phyloP scores from a whole-genome alignment of 2,113 vertebrate species.

The Pyxicephalus adspersus region DNA sequence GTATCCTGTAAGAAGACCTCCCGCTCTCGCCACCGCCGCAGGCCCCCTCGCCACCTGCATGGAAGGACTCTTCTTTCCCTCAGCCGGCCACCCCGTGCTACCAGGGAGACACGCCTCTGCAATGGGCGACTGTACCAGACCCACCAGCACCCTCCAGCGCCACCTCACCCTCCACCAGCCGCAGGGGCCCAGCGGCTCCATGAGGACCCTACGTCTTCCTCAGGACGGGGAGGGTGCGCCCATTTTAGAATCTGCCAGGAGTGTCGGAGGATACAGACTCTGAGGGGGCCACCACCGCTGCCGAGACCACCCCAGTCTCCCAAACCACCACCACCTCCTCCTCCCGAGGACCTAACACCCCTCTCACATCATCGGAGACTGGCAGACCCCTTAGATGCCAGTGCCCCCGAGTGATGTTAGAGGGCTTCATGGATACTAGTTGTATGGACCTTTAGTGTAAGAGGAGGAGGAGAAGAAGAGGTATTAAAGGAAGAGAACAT shows the following conservation, averaged over 20 bases:
- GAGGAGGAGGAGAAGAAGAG: constrained; percentile 26
- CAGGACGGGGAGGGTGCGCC: constrained; percentile 65
- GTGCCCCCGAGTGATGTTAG: constrained; percentile 37
- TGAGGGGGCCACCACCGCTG: constrained; percentile 70
- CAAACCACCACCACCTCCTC: constrained; percentile 41
- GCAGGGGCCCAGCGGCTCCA: constrained; percentile 84
- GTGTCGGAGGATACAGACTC: constrained; percentile 87
- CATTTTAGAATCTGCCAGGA: constrained; percentile 80
- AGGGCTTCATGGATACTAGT: not conserved
- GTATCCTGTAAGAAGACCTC: constrained; percentile 88
- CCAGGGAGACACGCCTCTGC: constrained; percentile 85
- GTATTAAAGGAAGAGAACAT: constrained; percentile 11
- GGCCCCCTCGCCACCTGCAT: constrained; percentile 63
- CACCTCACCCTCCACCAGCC: constrained; percentile 67
- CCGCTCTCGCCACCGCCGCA: constrained; percentile 78
- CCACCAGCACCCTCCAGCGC: constrained; percentile 72
- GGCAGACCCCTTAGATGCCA: constrained; percentile 51
- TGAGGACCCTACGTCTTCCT: constrained; percentile 77
- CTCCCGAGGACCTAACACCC: constrained; percentile 45
- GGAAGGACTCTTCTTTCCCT: constrained; percentile 60
- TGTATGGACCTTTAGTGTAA: constrained; percentile 39
- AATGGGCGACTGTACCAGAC: constrained; percentile 86
- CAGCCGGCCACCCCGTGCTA: constrained; percentile 73
- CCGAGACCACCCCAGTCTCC: constrained; percentile 54
- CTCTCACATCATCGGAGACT: constrained; percentile 54